Evolutionary conservation across 2,888 invertebrate genomes (phyloP), one percentile per base, ranked within the genome.

Genomic region (Venusia cambrica): DNA sequence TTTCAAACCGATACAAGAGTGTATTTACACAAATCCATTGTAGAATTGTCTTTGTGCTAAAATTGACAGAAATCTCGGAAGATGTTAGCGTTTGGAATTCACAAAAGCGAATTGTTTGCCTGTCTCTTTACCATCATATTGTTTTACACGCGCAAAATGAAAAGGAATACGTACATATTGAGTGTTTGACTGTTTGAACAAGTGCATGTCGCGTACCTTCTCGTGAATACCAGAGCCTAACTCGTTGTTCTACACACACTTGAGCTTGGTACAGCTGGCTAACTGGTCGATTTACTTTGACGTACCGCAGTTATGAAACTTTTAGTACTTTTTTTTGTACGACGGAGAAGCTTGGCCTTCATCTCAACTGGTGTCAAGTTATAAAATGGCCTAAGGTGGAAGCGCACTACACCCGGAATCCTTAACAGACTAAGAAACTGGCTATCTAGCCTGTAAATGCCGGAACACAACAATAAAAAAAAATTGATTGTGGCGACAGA

Each of bases 141-240:
- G 4, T 20, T 22, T 9, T 17, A 21, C 19, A 35, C 21, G 12
- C 11, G 4, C 15, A 21, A 31, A 22, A 27, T n/a, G 12, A 27
- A 20, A 21, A 8, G 7, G 6, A 10, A 24, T 17, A 13, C 4
- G n/a, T n/a, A n/a, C n/a, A n/a, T n/a, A n/a, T n/a, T n/a, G n/a
- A n/a, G n/a, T n/a, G n/a, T n/a, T n/a, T 7, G 10, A 16, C 7
- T 29, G 24, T 36, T 29, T 29, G 15, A 11, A 25, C 36, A 36
- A 36, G 24, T 29, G 36, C 18, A 24, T 11, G 2, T 22, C 13
- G n/a, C 29, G 7, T 24, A 22, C n/a, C n/a, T n/a, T n/a, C 20
- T 20, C 17, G 34, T 14, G 17, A 33, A 34, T 27, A 34, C 21
- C 20, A 20, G 19, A n/a, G n/a, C n/a, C n/a, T n/a, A n/a, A n/a